A percentile compares a stretch with the other conserved stretches of the same genome.
Conservation (phyloP, 2,888 invertebrate species). For the Eupithecia pulchellata region DNA sequence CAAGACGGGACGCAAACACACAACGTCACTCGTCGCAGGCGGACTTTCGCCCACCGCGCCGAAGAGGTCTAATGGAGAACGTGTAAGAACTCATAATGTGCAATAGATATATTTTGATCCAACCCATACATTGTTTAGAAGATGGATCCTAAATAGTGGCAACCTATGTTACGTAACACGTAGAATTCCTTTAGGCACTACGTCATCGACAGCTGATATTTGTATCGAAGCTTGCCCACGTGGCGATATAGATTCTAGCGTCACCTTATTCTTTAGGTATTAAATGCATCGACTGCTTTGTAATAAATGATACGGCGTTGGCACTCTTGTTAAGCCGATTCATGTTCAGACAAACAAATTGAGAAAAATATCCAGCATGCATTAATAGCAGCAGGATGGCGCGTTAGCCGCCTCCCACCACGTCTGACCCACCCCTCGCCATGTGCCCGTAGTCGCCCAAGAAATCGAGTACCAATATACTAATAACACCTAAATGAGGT, state of each 20-base stretch:
- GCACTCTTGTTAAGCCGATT: not conserved
- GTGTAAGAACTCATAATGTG: not conserved
- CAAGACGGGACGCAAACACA: too few relatives aligned
- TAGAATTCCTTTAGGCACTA: slow-evolving; percentile 23
- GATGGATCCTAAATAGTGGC: not conserved
- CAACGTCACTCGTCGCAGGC: too few relatives aligned
- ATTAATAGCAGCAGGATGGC: too few relatives aligned
- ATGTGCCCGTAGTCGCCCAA: too few relatives aligned
- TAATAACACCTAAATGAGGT: too few relatives aligned
- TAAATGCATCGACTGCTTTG: not conserved
- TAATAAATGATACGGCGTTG: not conserved
- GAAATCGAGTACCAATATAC: too few relatives aligned
- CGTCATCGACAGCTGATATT: slow-evolving; percentile 28
- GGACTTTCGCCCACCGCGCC: too few relatives aligned
- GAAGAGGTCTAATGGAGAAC: not conserved
- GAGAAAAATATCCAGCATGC: too few relatives aligned
- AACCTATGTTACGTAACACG: slow-evolving; percentile 7
- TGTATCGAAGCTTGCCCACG: slow-evolving; percentile 19
- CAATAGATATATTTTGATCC: not conserved
- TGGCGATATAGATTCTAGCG: not conserved
- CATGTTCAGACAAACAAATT: too few relatives aligned
- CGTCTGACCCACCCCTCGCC: too few relatives aligned
- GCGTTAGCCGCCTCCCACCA: too few relatives aligned
- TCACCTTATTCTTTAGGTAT: not conserved
- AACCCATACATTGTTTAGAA: not conserved